phyloP scores from a whole-genome alignment of 2,113 vertebrate species.

The Myodes glareolus region DNA sequence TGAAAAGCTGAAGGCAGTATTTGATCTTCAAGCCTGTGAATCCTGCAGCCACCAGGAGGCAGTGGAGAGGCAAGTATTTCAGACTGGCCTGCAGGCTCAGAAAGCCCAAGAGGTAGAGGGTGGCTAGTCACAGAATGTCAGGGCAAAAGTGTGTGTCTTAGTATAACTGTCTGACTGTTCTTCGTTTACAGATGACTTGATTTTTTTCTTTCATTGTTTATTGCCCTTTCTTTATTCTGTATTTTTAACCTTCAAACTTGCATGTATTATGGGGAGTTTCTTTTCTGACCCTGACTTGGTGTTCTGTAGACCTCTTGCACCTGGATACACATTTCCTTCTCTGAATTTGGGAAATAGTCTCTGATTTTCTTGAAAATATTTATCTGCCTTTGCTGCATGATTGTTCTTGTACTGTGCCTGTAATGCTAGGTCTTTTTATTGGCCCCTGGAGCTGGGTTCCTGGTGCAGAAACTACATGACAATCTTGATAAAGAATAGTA shows the following conservation, averaged over 20 bases:
- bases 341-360: not conserved
- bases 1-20: not conserved
- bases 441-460: not conserved
- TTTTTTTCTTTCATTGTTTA: not conserved
- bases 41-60: conserved; percentile 55
- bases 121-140: not conserved
- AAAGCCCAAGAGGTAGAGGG: not conserved
- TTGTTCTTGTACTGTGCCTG: not conserved
- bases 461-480: not conserved
- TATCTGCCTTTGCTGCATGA: not conserved
- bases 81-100: no score
- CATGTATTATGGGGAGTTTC: not conserved
- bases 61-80: not conserved
- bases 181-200: not conserved
- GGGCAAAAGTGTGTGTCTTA: not conserved
- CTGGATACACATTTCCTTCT: not conserved
- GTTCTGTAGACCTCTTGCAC: not conserved
- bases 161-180: not conserved
- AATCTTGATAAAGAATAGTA: not conserved
- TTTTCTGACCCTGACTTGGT: not conserved
- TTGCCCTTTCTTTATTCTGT: not conserved
- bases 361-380: not conserved
- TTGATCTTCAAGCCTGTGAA: not conserved
- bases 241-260: not conserved
- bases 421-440: not conserved